phyloP scores from a whole-genome alignment of 2,113 vertebrate genomes.

The Notarius lentiginosus region DNA sequence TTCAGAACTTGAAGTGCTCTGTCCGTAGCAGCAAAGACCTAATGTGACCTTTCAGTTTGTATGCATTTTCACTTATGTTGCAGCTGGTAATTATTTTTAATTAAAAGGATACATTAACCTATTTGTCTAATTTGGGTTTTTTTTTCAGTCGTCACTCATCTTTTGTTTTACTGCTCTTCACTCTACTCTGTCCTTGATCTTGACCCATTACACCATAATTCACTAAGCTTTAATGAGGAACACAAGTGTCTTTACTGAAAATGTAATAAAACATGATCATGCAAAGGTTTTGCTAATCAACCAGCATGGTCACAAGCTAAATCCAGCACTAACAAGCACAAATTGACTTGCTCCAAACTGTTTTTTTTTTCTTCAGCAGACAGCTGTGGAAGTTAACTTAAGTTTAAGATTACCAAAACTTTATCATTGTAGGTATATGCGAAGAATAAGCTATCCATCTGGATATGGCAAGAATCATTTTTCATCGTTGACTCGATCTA shows the following conservation, averaged over 20 bases:
- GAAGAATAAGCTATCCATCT: neutral
- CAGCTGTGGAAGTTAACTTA: neutral
- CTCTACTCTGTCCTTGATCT: slow-evolving; percentile 22
- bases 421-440: neutral
- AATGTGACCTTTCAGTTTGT: slow-evolving; percentile 15
- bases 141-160: neutral
- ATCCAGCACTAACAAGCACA: neutral
- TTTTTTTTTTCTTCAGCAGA: neutral
- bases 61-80: neutral
- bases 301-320: neutral
- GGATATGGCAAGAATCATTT: neutral
- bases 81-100: neutral
- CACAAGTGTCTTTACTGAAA: neutral
- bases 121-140: neutral
- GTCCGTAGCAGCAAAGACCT: neutral
- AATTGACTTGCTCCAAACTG: neutral
- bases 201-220: slow-evolving; percentile 28
- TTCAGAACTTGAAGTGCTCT: neutral
- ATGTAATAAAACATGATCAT: neutral
- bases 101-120: neutral
- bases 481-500: neutral
- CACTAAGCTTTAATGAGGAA: neutral
- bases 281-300: neutral
- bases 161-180: slow-evolving; percentile 5
- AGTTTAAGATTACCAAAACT: neutral